Conservation (phyloP, 1,140 invertebrate genomes). For the Drosophila nasuta region DNA sequence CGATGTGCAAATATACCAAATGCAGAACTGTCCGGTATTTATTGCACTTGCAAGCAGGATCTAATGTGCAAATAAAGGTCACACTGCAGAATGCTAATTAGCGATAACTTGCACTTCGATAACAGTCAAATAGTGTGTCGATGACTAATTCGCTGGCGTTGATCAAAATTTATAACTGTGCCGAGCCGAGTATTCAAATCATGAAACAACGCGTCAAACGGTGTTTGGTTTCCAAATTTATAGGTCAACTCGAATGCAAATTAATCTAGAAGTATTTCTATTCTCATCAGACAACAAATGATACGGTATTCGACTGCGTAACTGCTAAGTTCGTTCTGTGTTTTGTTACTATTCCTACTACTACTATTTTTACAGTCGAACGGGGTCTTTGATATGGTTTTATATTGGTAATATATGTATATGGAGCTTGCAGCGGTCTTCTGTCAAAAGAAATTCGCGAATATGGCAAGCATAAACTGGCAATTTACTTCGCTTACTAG, state of each 20-base stretch:
- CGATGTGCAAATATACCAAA: background rate
- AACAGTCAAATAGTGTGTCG: constrained; percentile 18
- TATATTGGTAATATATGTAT: constrained; percentile 1
- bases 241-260: constrained; percentile 68
- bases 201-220: constrained; percentile 58
- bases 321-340: constrained; percentile 7
- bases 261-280: constrained; percentile 49
- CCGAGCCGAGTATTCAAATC: constrained; percentile 49
- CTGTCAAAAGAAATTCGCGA: constrained; percentile 1
- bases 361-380: background rate
- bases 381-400: background rate
- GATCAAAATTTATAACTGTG: constrained; percentile 15
- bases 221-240: constrained; percentile 75
- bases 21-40: too few relatives aligned
- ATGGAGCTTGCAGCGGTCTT: background rate
- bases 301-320: constrained; percentile 28
- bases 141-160: constrained; percentile 7
- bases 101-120: background rate
- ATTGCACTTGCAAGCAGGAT: background rate
- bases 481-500: background rate
- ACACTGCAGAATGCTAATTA: background rate
- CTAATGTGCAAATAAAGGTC: background rate
- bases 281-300: constrained; percentile 35
- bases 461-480: background rate
- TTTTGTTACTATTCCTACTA: background rate